Evolutionary conservation across 2,113 vertebrate genomes (phyloP), one percentile per base, ranked within the genome.

Genomic region (Ictalurus punctatus): DNA sequence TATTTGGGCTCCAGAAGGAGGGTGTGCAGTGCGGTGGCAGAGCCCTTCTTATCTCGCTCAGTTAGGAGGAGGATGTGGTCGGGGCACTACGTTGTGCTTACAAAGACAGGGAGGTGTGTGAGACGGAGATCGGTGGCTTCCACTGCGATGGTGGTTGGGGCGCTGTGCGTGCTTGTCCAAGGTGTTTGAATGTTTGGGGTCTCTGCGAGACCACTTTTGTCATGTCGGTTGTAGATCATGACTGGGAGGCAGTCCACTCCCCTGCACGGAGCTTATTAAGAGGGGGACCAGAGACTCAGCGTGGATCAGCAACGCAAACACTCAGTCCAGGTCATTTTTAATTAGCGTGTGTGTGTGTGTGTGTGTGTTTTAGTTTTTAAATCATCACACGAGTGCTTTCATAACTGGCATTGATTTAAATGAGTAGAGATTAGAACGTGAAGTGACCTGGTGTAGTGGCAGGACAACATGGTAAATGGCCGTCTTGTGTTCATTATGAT

Each of bases 1-100:
- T 25, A 56, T 63, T 81, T 56, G 59, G 37, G 34, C 87, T 19
- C 4, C 21, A 54, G 59, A 79, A 12, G n/a, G 21, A 19, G 37
- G 19, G 69, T 23, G 69, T 65, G 85, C 0, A 10, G 89, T 88
- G 86, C 27, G 76, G 44, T 91, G 89, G 40, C 83, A 61, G 86
- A 34, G 90, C 90, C 44, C 88, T 85, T 89, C 94, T 96, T 96
- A 96, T 96, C 95, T 95, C 65, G 30, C 87, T 59, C 91, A 93
- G 94, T 84, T 71, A 74, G 76, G 93, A 92, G 92, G 93, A 96
- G 95, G 95, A 96, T 96, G 95, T 96, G 95, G 95, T 96, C 94
- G 94, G 92, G 86, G 90, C 83, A 25, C 74, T 92, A 78, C 80
- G 87, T 87, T 90, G 81, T 87, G 87, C 80, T 84, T 61, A 69